Conservation (phyloP, 2,797 vertebrate genomes). For the Malacoraja senta region DNA sequence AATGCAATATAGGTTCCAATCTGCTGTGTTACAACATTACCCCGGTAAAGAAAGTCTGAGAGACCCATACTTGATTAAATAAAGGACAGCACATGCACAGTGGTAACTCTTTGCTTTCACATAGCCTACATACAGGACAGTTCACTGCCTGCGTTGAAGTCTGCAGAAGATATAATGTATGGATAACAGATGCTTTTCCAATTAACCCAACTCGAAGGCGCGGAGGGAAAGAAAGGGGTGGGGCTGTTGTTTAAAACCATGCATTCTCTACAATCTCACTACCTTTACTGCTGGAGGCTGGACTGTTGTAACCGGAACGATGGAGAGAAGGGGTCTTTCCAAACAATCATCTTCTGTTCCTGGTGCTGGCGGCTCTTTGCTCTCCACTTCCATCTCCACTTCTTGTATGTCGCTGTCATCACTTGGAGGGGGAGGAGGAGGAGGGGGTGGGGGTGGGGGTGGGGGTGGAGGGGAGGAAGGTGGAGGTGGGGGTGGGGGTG, state of each 20-base stretch:
- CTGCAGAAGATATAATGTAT: too few relatives aligned
- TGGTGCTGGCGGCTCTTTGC: conserved; percentile 85
- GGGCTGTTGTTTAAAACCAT: not conserved
- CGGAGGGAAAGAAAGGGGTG: too few relatives aligned
- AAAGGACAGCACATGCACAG: not conserved
- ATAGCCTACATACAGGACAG: too few relatives aligned
- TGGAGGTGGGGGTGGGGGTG: conserved; percentile 78
- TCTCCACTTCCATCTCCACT: conserved; percentile 94
- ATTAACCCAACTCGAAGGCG: not conserved
- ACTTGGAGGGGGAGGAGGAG: conserved; percentile 69
- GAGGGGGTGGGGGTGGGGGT: conserved; percentile 56
- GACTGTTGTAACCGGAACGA: conserved; percentile 41
- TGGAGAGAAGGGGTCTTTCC: conserved; percentile 6
- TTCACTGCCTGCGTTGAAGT: too few relatives aligned
- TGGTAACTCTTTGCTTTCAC: too few relatives aligned
- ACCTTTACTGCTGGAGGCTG: conserved; percentile 53
- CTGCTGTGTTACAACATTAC: not conserved
- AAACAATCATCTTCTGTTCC: conserved; percentile 80
- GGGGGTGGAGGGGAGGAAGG: conserved; percentile 59
- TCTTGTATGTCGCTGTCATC: conserved; percentile 89
- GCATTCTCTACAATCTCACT: conserved; percentile 53
- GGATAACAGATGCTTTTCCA: not conserved
- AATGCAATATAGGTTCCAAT: too few relatives aligned
- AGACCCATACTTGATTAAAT: not conserved
- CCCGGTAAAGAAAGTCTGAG: not conserved